These are phyloP conservation scores for Phainopepla nitens DNA, from an alignment of 2,113 vertebrate genomes.

Conservation along the genomic window DNA sequence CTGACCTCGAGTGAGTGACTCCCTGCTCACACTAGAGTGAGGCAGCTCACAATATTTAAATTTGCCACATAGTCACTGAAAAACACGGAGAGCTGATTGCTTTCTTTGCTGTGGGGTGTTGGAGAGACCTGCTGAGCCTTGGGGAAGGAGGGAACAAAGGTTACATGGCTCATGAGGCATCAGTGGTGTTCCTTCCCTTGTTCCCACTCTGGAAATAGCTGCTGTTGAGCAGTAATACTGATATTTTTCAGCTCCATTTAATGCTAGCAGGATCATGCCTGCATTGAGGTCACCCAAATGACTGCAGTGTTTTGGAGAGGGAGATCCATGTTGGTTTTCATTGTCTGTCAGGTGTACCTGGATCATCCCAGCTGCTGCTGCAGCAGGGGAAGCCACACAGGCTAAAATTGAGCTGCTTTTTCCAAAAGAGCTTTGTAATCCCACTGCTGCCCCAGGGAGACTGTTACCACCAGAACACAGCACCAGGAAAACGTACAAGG, in stretches of 20 bases:
- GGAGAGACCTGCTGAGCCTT: background rate
- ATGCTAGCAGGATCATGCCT: background rate
- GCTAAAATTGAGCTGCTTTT: background rate
- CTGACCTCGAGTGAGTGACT: background rate
- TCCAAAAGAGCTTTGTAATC: background rate
- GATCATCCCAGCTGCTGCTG: background rate
- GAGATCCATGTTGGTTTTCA: background rate
- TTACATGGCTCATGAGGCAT: background rate
- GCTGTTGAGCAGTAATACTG: background rate
- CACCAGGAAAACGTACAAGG: background rate
- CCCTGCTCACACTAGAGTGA: background rate
- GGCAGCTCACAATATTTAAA: background rate
- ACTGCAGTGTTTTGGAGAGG: background rate
- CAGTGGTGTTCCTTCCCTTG: background rate
- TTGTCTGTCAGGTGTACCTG: background rate
- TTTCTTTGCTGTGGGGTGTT: background rate
- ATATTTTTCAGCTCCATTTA: conserved; percentile 38
- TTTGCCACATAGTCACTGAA: background rate
- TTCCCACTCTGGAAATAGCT: background rate
- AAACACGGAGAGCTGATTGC: background rate
- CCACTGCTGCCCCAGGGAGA: background rate
- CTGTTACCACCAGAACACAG: background rate
- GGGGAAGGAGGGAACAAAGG: background rate
- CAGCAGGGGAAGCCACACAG: background rate
- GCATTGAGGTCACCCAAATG: background rate